These are phyloP conservation scores for Anastrepha obliqua DNA, from an alignment of 1,140 invertebrate genomes.

Conservation along the genomic window DNA sequence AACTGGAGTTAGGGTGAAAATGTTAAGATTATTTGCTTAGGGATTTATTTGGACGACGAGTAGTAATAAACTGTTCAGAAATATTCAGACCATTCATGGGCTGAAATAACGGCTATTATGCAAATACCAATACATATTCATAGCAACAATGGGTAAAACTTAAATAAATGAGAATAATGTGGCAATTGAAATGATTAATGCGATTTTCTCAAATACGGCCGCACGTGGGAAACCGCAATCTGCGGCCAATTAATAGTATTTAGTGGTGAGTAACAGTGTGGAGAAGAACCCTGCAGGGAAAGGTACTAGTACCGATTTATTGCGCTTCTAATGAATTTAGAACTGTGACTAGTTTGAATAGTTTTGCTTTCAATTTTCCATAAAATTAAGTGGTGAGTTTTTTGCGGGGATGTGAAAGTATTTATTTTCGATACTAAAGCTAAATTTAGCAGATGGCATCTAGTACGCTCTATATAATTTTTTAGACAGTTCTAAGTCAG, in stretches of 20 bases:
- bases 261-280: not conserved
- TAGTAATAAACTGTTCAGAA: not conserved
- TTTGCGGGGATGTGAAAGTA: too few species aligned
- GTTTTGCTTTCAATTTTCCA: too few species aligned
- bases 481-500: too few species aligned
- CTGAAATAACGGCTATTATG: too few species aligned
- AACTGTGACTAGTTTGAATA: too few species aligned
- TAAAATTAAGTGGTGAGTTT: too few species aligned
- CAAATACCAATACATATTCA: not conserved
- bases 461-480: too few species aligned
- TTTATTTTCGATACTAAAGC: too few species aligned
- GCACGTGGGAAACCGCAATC: conserved; percentile 34
- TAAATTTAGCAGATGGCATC: too few species aligned
- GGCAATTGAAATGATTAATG: conserved; percentile 56
- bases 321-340: too few species aligned
- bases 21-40: not conserved
- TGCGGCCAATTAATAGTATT: not conserved
- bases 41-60: not conserved
- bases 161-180: conserved; percentile 55
- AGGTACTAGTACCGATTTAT: not conserved
- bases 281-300: not conserved
- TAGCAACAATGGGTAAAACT: not conserved
- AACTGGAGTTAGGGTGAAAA: not conserved
- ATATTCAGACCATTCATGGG: not conserved
- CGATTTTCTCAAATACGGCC: conserved; percentile 3